Evolutionary conservation across 2,113 vertebrate species (phyloP).

Genomic region (Bettongia penicillata): DNA sequence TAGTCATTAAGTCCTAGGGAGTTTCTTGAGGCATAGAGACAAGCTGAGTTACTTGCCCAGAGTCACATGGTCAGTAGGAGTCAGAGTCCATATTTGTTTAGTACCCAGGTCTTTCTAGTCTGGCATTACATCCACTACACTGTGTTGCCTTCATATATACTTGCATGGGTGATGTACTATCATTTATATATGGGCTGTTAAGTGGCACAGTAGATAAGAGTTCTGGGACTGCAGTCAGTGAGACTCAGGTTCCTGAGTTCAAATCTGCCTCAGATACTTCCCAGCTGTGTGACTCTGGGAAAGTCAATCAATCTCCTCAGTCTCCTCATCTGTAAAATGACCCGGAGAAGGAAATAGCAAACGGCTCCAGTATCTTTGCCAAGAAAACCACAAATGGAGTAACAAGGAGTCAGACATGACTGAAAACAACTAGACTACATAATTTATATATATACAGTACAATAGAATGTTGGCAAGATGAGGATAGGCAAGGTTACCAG

Average conservation of each 20-base stretch:
- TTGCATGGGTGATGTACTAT: background rate
- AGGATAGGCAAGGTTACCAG: background rate
- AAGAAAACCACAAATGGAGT: background rate
- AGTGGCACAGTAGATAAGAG: background rate
- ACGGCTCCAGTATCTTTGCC: background rate
- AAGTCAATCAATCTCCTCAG: background rate
- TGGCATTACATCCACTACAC: background rate
- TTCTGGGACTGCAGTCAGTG: background rate
- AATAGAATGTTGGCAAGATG: background rate
- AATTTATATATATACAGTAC: background rate
- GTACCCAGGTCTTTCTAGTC: background rate
- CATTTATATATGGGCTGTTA: background rate
- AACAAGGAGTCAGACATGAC: background rate
- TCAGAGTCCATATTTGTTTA: background rate
- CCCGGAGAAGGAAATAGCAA: background rate
- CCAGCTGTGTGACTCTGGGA: background rate
- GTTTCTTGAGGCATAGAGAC: no score
- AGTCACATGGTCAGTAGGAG: background rate
- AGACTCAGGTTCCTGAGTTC: background rate
- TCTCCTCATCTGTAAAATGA: background rate
- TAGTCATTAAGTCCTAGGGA: background rate
- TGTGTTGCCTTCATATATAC: background rate
- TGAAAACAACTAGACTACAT: background rate
- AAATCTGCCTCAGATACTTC: conserved; percentile 8
- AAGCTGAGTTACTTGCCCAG: background rate